Conservation (phyloP, 2,888 invertebrate species). For the Blastobasis adustella region DNA sequence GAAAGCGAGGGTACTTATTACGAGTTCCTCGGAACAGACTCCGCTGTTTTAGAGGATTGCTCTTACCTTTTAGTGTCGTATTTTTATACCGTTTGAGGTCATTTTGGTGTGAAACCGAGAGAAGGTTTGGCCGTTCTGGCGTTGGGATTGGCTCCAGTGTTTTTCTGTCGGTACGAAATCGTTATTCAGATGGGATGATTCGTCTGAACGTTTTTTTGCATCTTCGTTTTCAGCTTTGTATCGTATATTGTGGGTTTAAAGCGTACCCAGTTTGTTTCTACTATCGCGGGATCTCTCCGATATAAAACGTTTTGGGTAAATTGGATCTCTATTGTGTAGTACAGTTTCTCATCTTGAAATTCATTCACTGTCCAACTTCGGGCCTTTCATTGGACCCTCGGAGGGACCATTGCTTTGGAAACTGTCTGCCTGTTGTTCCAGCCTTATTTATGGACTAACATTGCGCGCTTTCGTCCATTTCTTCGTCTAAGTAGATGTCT, state of each 20-base stretch:
- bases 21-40: conserved; percentile 23
- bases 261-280: background rate
- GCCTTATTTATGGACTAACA: too few species aligned
- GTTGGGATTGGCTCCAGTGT: conserved; percentile 5
- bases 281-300: background rate
- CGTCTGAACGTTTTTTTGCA: conserved; percentile 29
- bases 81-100: conserved; percentile 20
- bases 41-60: conserved; percentile 14
- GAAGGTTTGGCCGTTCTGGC: conserved; percentile 20
- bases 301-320: conserved; percentile 1
- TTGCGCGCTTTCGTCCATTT: too few species aligned
- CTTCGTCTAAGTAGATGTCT: too few species aligned
- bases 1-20: conserved; percentile 34
- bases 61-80: conserved; percentile 29
- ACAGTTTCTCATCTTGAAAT: background rate
- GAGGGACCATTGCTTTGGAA: too few species aligned
- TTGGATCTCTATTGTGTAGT: background rate
- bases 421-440: too few species aligned
- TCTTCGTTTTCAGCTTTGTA: conserved; percentile 26
- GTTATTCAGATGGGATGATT: conserved; percentile 41
- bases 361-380: background rate
- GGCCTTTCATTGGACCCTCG: too few species aligned
- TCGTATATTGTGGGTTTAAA: conserved; percentile 1
- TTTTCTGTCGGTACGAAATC: conserved; percentile 29
- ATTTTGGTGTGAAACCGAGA: conserved; percentile 21